Conservation (phyloP, 2,797 vertebrate species). For the Oreortyx pictus region DNA sequence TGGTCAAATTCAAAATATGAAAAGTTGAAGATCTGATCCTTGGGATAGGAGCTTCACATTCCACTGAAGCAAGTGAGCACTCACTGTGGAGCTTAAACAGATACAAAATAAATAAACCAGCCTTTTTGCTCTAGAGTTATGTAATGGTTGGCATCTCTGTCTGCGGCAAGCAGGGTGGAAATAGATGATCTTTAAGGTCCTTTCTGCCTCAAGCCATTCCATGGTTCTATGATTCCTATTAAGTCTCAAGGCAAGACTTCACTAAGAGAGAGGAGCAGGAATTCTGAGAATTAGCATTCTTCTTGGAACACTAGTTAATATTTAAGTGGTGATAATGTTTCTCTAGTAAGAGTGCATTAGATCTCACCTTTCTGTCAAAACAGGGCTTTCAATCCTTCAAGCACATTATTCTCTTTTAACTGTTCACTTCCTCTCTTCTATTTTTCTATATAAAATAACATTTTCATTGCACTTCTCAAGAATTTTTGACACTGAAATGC, state of each 20-base stretch:
- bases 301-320: conserved; percentile 42
- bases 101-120: not conserved
- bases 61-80: not conserved
- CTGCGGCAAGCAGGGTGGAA: not conserved
- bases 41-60: not conserved
- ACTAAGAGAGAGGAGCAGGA: not conserved
- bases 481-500: not conserved
- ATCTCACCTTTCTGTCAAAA: conserved; percentile 10
- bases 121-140: not conserved
- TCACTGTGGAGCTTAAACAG: not conserved
- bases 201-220: not conserved
- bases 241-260: not conserved
- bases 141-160: not conserved
- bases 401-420: not conserved
- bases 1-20: not conserved
- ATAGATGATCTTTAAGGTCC: not conserved
- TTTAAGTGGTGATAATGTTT: conserved; percentile 22
- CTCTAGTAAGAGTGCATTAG: not conserved
- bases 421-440: not conserved
- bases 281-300: not conserved
- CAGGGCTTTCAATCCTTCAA: not conserved
- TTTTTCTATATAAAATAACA: not conserved
- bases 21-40: not conserved
- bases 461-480: not conserved
- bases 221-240: not conserved